Evolutionary conservation across 92 coral and sea anemone species (phyloP).

Genomic region (Bergia puertoricense): DNA sequence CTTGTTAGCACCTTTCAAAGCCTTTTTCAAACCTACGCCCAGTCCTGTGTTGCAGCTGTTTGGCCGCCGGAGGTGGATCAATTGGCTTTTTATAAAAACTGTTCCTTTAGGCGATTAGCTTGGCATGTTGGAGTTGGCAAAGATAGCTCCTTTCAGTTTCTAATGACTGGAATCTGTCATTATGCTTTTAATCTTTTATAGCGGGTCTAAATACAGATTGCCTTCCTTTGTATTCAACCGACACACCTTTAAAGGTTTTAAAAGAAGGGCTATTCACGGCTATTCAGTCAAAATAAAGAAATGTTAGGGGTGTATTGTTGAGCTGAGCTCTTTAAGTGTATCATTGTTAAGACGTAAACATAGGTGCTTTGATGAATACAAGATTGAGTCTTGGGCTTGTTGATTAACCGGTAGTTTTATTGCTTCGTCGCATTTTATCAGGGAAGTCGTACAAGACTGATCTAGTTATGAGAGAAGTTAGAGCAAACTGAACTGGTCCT

Average conservation of each 20-base stretch:
- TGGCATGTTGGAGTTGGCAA: slow-evolving; percentile 21
- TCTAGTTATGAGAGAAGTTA: not conserved
- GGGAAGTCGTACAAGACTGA: not conserved
- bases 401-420: slow-evolving; percentile 6
- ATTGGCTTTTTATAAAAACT: slow-evolving; percentile 2
- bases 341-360: slow-evolving; percentile 43
- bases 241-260: slow-evolving; percentile 5
- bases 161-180: slow-evolving; percentile 41
- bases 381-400: not conserved
- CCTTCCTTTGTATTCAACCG: slow-evolving; percentile 17
- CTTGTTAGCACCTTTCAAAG: slow-evolving; percentile 6
- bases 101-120: slow-evolving; percentile 30
- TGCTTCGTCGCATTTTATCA: slow-evolving; percentile 2
- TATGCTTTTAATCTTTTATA: slow-evolving; percentile 42
- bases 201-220: slow-evolving; percentile 33
- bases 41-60: not conserved
- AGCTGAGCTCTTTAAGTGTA: slow-evolving; percentile 37
- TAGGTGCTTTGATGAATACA: slow-evolving; percentile 22
- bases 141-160: slow-evolving; percentile 23
- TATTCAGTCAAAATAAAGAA: slow-evolving; percentile 33
- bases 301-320: slow-evolving; percentile 26
- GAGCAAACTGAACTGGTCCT: not conserved
- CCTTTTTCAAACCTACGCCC: not conserved
- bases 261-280: slow-evolving; percentile 23
- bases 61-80: slow-evolving; percentile 25